phyloP scores from a whole-genome alignment of 2,888 invertebrate species.

The Drosophila multiciliata region DNA sequence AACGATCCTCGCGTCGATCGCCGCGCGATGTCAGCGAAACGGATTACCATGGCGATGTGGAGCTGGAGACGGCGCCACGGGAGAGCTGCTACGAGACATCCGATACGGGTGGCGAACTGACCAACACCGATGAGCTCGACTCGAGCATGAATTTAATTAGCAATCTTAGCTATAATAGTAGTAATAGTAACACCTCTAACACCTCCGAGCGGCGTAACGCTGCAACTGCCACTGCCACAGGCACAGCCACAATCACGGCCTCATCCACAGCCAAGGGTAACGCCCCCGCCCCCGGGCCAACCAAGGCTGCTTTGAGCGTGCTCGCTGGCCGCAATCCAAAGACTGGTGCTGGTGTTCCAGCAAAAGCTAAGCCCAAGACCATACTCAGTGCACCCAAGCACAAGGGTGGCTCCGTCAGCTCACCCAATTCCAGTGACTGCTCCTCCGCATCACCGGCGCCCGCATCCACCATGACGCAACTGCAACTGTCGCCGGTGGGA shows the following conservation, averaged over 20 bases:
- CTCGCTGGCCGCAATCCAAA: conserved; percentile 67
- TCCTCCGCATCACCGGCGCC: conserved; percentile 78
- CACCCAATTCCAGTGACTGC: conserved; percentile 82
- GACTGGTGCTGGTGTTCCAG: conserved; percentile 76
- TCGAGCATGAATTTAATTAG: conserved; percentile 84
- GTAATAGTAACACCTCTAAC: conserved; percentile 84
- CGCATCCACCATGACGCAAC: conserved; percentile 40
- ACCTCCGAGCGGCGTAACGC: conserved; percentile 69
- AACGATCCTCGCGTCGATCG: conserved; percentile 55
- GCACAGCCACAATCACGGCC: conserved; percentile 8
- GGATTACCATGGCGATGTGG: conserved; percentile 81
- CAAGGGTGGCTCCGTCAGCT: conserved; percentile 75
- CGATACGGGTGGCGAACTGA: conserved; percentile 83
- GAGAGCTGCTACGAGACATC: conserved; percentile 84
- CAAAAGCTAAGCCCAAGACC: conserved; percentile 69
- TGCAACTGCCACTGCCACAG: conserved; percentile 43
- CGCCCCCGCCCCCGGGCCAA: conserved; percentile 22
- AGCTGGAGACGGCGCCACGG: conserved; percentile 67
- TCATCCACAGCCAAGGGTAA: conserved; percentile 6
- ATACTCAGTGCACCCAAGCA: conserved; percentile 73
- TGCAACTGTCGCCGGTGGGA: conserved; percentile 76
- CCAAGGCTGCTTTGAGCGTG: conserved; percentile 53
- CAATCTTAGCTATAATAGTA: conserved; percentile 85
- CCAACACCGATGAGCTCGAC: conserved; percentile 82
- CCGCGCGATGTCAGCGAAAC: conserved; percentile 75